These are phyloP conservation scores for Acronicta aceris DNA, from an alignment of 2,888 invertebrate species.

Conservation along the genomic window DNA sequence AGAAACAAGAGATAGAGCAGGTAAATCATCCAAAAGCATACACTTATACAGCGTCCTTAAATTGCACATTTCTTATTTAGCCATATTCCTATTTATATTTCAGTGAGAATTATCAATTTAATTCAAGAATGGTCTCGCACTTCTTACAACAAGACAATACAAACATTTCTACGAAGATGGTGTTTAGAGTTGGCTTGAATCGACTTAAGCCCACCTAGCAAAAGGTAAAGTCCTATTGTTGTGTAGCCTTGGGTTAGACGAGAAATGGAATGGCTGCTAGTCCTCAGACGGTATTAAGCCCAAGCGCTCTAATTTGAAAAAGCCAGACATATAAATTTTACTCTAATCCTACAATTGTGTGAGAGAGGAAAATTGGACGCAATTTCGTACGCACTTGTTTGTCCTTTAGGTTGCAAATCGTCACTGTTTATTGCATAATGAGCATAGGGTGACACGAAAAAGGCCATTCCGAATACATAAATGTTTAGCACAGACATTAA, in stretches of 20 bases:
- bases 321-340: slow-evolving; percentile 87
- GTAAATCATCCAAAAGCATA: too few relatives aligned
- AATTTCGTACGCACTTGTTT: slow-evolving; percentile 77
- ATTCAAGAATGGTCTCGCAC: slow-evolving; percentile 24
- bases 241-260: slow-evolving; percentile 67
- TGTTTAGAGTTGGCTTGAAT: slow-evolving; percentile 36
- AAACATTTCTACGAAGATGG: slow-evolving; percentile 42
- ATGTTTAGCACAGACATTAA: slow-evolving; percentile 54
- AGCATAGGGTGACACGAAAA: slow-evolving; percentile 68
- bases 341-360: slow-evolving; percentile 85
- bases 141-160: slow-evolving; percentile 25
- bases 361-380: slow-evolving; percentile 83
- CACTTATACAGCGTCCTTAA: too few relatives aligned
- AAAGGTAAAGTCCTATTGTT: slow-evolving; percentile 66
- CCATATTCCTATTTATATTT: background rate
- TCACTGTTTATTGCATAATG: slow-evolving; percentile 79
- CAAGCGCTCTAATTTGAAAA: slow-evolving; percentile 84
- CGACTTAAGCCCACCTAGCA: slow-evolving; percentile 43
- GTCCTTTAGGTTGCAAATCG: slow-evolving; percentile 79
- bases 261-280: slow-evolving; percentile 75
- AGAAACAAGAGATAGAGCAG: too few relatives aligned
- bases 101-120: slow-evolving; percentile 7
- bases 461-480: slow-evolving; percentile 63
- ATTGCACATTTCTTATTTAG: background rate
- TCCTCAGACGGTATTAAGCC: slow-evolving; percentile 79